phyloP scores from a whole-genome alignment of 92 coral and sea anemone genomes.

The Muricea muricata region DNA sequence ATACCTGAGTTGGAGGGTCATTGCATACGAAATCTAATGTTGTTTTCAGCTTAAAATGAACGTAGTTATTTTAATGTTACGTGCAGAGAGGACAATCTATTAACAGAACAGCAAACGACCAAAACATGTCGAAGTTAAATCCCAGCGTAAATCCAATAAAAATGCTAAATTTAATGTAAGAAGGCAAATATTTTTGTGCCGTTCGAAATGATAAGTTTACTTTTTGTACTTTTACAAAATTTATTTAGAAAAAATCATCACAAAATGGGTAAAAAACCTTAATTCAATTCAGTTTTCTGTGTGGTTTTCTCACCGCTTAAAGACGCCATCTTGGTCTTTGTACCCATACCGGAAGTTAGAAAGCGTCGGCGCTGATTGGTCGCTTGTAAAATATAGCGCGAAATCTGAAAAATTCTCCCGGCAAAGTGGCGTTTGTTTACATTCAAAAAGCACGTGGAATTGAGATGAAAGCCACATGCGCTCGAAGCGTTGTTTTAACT shows the following conservation, averaged over 20 bases:
- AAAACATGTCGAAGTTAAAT: too few relatives aligned
- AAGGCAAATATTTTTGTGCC: neutral
- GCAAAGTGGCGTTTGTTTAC: slow-evolving; percentile 39
- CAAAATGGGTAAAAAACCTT: neutral
- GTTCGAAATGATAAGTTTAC: neutral
- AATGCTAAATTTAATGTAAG: neutral
- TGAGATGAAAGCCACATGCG: slow-evolving; percentile 9
- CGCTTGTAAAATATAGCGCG: slow-evolving; percentile 34
- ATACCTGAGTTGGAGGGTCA: too few relatives aligned
- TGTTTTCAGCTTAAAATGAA: too few relatives aligned
- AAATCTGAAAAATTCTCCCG: slow-evolving; percentile 31
- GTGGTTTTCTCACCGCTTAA: slow-evolving; percentile 26
- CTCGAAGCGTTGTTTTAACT: neutral
- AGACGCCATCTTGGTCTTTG: slow-evolving; percentile 79
- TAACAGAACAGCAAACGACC: too few relatives aligned
- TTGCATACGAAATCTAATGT: too few relatives aligned
- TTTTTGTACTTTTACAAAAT: neutral
- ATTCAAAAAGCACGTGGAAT: slow-evolving; percentile 19
- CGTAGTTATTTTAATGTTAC: too few relatives aligned
- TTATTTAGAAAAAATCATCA: neutral
- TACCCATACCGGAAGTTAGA: neutral
- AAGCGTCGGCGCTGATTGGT: slow-evolving; percentile 22
- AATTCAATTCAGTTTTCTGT: too few relatives aligned
- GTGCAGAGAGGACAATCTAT: too few relatives aligned
- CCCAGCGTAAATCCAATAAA: neutral